Evolutionary conservation across 2,888 invertebrate species (phyloP).

Genomic region (Nebria salina): DNA sequence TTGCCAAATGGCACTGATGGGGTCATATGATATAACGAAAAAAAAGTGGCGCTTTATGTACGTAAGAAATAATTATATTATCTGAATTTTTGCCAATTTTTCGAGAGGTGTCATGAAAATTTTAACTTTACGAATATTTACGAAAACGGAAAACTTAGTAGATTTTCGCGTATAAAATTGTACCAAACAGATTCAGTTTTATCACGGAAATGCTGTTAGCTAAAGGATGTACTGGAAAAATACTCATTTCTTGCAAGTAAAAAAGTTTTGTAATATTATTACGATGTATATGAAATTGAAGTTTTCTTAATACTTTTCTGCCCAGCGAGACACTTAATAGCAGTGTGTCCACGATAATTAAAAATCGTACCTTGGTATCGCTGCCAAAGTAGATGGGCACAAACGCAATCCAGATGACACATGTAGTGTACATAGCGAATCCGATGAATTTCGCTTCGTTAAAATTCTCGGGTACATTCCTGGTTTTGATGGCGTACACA

Average conservation of each 20-base stretch:
- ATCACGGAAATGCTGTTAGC: not conserved
- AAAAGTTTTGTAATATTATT: not conserved
- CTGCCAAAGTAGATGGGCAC: constrained; percentile 80
- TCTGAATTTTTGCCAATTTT: not conserved
- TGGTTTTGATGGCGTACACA: constrained; percentile 78
- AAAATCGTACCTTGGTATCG: constrained; percentile 66
- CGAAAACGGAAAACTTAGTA: not conserved
- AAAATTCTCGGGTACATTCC: constrained; percentile 84
- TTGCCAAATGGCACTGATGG: not conserved
- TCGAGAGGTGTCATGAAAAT: not conserved
- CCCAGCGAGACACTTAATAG: not conserved
- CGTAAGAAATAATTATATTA: not conserved
- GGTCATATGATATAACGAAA: not conserved
- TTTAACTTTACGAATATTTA: not conserved
- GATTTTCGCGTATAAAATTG: not conserved
- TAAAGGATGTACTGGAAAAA: not conserved
- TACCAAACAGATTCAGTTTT: not conserved
- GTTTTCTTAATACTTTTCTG: not conserved
- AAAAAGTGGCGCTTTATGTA: not conserved
- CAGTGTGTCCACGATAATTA: not conserved
- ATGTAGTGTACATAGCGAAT: constrained; percentile 83
- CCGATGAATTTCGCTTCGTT: constrained; percentile 81
- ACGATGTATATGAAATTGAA: not conserved
- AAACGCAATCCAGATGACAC: constrained; percentile 82
- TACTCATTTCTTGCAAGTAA: not conserved